Percentiles rank a stretch among this genome's conserved stretches.
phyloP scores from a whole-genome alignment of 2,888 invertebrate genomes.

The Taenaris catops region DNA sequence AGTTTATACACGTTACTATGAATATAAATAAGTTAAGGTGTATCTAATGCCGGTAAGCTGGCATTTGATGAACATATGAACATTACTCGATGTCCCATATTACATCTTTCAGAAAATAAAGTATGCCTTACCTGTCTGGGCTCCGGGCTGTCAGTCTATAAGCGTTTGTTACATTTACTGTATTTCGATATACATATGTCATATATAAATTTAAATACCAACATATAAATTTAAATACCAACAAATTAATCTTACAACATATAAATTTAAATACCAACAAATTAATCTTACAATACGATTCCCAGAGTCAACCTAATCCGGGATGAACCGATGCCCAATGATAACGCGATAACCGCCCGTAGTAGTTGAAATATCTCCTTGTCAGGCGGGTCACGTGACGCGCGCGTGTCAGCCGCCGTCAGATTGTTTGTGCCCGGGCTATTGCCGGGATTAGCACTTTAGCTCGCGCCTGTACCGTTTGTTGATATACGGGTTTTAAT shows the following conservation, averaged over 20 bases:
- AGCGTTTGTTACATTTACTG: too few species aligned
- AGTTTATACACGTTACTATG: too few species aligned
- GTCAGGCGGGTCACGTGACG: constrained; percentile 56
- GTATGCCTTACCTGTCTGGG: too few species aligned
- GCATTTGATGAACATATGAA: too few species aligned
- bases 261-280: constrained; percentile 14
- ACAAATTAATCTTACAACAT: constrained; percentile 6
- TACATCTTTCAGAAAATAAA: too few species aligned
- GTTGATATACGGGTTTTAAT: constrained; percentile 53
- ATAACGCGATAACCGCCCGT: constrained; percentile 67
- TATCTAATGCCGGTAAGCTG: too few species aligned
- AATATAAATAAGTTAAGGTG: too few species aligned
- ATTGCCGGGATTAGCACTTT: constrained; percentile 71
- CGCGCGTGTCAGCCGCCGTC: constrained; percentile 43
- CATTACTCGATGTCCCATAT: too few species aligned
- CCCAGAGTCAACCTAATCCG: constrained; percentile 54
- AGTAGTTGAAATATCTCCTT: constrained; percentile 64
- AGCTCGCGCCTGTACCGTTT: constrained; percentile 41
- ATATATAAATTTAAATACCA: too few species aligned
- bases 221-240: constrained; percentile 16
- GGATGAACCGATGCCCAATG: constrained; percentile 50
- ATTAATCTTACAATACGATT: too few species aligned
- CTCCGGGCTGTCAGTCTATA: too few species aligned
- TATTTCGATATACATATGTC: too few species aligned
- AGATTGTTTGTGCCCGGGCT: constrained; percentile 48